A percentile compares a stretch with the other conserved stretches of the same genome.
Conservation (phyloP, 92 coral and sea anemone species). For the Parazoanthus darwini region DNA sequence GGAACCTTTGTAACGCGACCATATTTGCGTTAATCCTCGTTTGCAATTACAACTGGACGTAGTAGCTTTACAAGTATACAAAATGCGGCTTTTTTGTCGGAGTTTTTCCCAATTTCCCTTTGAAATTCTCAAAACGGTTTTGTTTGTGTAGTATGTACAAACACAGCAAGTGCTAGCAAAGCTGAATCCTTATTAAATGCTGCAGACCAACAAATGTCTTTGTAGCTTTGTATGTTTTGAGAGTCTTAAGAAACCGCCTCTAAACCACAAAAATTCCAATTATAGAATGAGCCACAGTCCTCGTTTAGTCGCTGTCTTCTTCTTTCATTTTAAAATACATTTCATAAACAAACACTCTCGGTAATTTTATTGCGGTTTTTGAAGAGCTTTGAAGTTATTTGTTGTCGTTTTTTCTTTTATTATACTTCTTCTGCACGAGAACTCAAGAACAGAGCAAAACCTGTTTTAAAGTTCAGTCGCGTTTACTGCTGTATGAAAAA, state of each 20-base stretch:
- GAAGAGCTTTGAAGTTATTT: constrained; percentile 7
- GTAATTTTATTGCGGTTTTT: background rate
- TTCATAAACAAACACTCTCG: background rate
- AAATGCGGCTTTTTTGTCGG: background rate
- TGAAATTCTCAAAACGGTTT: background rate
- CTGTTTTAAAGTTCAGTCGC: background rate
- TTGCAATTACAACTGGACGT: background rate
- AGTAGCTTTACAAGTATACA: background rate
- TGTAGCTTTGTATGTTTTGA: background rate
- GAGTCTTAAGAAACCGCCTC: constrained; percentile 2
- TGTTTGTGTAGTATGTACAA: constrained; percentile 33
- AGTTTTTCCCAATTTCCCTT: background rate
- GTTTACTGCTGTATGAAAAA: background rate
- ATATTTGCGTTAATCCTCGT: background rate
- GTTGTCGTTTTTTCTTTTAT: background rate
- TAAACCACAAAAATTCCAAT: constrained; percentile 29
- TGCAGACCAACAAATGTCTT: constrained; percentile 13
- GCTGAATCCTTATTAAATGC: constrained; percentile 22
- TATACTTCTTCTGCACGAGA: background rate
- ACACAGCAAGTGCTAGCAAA: background rate
- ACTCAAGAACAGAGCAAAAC: too few species aligned
- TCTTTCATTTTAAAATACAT: background rate
- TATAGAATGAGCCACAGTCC: background rate
- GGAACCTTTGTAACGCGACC: background rate
- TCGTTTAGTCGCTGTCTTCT: background rate